A percentile compares a stretch with the other conserved stretches of the same genome.
phyloP scores from a whole-genome alignment of 2,797 vertebrate genomes.

The Halcyon badia region DNA sequence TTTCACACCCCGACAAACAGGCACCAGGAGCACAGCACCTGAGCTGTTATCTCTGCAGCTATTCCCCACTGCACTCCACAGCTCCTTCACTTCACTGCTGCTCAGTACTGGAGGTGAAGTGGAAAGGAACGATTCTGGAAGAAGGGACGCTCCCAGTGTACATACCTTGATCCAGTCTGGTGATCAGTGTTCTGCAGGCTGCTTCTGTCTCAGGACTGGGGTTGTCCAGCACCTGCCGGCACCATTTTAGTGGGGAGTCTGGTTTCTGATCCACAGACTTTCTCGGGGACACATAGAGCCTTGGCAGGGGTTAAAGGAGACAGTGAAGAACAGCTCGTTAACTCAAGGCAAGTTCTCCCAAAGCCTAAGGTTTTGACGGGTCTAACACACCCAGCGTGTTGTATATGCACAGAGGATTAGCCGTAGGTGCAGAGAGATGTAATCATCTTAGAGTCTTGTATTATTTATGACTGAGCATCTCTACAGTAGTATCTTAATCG shows the following conservation, averaged over 20 bases:
- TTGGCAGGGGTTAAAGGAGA: slow-evolving; percentile 56
- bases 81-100: background rate
- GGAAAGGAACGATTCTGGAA: background rate
- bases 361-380: too few species aligned
- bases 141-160: background rate
- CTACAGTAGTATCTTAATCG: too few species aligned
- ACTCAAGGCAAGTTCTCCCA: background rate
- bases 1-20: accelerated
- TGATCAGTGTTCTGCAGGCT: slow-evolving; percentile 89
- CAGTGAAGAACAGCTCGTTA: background rate
- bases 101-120: accelerated
- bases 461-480: too few species aligned
- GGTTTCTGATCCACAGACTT: slow-evolving; percentile 79
- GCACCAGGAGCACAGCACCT: background rate
- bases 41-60: background rate
- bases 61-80: accelerated
- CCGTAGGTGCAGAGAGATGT: too few species aligned
- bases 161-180: slow-evolving; percentile 90
- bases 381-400: too few species aligned
- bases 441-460: too few species aligned
- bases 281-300: slow-evolving; percentile 92
- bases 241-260: slow-evolving; percentile 90
- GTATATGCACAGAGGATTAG: too few species aligned
- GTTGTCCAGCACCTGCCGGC: slow-evolving; percentile 90
- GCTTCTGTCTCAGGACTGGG: slow-evolving; percentile 92